phyloP scores from a whole-genome alignment of 2,113 vertebrate genomes.

The mouse (Mus musculus) region GRCm39 chr10:20328001-20328500 shows the following conservation, averaged over 20 bases:
- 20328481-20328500: neutral
- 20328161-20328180: neutral
- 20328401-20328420: neutral
- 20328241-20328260: neutral
- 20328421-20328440: neutral
- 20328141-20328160: neutral
- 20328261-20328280: neutral
- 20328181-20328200: neutral
- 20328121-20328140: conserved; percentile 12
- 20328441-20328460: neutral
- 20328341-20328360: neutral
- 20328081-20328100: neutral
- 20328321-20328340: neutral
- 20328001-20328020: neutral
- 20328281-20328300: neutral
- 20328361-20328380: neutral
- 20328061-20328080: conserved; percentile 26
- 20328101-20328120: conserved; percentile 20
- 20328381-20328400: neutral
- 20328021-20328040: conserved; percentile 9
- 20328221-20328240: conserved; percentile 34
- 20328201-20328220: conserved; percentile 21
- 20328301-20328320: neutral
- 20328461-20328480: neutral
- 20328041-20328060: neutral